Conservation (phyloP, 2,113 vertebrate genomes). For the Boulengeromyrus knoepffleri region DNA sequence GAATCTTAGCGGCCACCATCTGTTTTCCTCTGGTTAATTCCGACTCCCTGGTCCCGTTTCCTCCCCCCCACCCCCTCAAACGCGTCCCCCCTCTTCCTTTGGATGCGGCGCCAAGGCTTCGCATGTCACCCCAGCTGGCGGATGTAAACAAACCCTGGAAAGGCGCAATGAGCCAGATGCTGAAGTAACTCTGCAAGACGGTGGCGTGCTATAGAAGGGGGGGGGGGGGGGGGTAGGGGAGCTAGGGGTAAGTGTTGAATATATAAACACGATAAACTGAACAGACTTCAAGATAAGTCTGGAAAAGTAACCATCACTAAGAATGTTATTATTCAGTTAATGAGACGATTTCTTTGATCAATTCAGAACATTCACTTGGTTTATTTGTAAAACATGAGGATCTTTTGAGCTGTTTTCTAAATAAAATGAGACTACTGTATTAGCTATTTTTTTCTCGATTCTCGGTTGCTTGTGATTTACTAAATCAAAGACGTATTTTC, state of each 20-base stretch:
- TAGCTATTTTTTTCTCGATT: neutral
- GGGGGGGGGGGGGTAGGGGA: neutral
- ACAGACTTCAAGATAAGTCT: neutral
- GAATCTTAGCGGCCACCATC: constrained; percentile 17
- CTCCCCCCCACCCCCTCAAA: neutral
- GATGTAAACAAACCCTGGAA: constrained; percentile 9
- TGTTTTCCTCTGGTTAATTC: constrained; percentile 23
- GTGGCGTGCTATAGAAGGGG: neutral
- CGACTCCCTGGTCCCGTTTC: neutral
- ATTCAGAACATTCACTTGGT: neutral
- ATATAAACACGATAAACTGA: neutral
- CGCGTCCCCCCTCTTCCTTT: neutral
- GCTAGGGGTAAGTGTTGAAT: neutral
- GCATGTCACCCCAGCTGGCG: neutral
- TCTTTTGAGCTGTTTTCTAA: neutral
- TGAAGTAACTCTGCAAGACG: neutral
- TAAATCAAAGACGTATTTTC: neutral
- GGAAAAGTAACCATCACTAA: neutral
- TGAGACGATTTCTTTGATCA: neutral
- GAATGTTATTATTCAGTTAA: neutral
- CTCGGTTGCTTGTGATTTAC: neutral
- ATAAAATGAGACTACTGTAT: neutral
- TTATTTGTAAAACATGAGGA: neutral
- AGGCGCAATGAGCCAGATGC: neutral
- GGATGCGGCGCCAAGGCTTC: neutral